Percentiles rank a stretch among this genome's conserved stretches.
These are phyloP conservation scores for Melipona bicolor DNA, from an alignment of 2,888 invertebrate genomes.

Conservation along the genomic window DNA sequence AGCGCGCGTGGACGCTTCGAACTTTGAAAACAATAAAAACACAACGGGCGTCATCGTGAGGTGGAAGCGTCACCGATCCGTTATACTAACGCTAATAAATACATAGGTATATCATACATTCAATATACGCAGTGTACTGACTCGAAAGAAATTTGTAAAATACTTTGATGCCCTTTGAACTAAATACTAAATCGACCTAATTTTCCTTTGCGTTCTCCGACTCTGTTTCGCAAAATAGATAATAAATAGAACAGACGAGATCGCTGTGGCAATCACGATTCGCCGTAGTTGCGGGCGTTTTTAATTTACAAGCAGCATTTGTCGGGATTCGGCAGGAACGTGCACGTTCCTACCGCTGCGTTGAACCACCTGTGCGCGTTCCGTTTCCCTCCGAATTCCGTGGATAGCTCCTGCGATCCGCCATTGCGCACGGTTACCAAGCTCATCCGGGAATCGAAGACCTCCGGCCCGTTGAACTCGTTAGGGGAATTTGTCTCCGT, in stretches of 20 bases:
- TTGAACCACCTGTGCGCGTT: slow-evolving; percentile 45
- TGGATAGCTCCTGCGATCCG: slow-evolving; percentile 27
- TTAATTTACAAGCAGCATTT: neutral
- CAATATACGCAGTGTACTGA: neutral
- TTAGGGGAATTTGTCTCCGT: slow-evolving; percentile 41
- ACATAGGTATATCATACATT: too few relatives aligned
- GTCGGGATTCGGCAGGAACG: neutral
- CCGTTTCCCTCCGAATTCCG: slow-evolving; percentile 34
- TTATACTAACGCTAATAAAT: neutral
- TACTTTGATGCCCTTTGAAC: neutral
- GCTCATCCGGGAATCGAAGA: slow-evolving; percentile 52
- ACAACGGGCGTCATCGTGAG: neutral
- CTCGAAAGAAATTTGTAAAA: neutral
- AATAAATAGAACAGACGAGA: neutral
- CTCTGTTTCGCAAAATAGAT: neutral
- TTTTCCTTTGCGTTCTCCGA: neutral
- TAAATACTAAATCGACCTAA: neutral
- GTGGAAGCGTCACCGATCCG: neutral
- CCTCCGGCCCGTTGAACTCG: slow-evolving; percentile 53
- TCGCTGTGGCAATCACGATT: neutral
- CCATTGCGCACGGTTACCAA: neutral
- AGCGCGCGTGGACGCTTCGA: neutral
- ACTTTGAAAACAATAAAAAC: neutral
- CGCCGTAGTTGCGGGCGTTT: neutral
- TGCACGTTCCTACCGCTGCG: slow-evolving; percentile 7